Conservation (phyloP, 2,888 invertebrate genomes). For the Agrochola macilenta region DNA sequence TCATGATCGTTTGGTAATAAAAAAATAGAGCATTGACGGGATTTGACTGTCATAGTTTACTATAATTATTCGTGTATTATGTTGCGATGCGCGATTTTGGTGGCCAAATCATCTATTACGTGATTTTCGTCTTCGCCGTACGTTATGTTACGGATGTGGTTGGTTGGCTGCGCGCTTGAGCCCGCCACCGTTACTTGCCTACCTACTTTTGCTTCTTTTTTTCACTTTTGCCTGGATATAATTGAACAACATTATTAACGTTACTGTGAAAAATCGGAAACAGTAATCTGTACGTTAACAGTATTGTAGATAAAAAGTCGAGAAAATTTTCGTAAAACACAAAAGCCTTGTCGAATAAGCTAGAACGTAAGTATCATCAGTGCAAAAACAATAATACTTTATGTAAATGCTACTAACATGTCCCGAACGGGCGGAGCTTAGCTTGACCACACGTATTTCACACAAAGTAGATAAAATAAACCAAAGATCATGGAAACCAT, state of each 20-base stretch:
- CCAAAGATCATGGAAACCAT: neutral
- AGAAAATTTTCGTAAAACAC: no score
- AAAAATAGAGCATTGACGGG: constrained; percentile 38
- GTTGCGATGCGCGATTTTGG: constrained; percentile 58
- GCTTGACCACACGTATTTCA: neutral
- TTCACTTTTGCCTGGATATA: neutral
- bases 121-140: constrained; percentile 51
- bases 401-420: neutral
- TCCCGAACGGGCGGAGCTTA: neutral
- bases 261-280: neutral
- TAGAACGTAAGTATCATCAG: neutral
- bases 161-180: constrained; percentile 45
- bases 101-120: constrained; percentile 65
- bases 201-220: neutral
- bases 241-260: neutral
- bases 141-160: constrained; percentile 51
- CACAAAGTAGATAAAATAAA: neutral
- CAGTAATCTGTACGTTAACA: neutral
- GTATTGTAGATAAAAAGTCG: neutral
- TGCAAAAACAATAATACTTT: neutral
- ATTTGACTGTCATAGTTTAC: constrained; percentile 56
- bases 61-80: constrained; percentile 56
- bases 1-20: constrained; percentile 70
- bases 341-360: neutral
- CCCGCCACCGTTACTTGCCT: constrained; percentile 44